Conservation (phyloP, 2,888 invertebrate genomes). For the Sacculina carcini region DNA sequence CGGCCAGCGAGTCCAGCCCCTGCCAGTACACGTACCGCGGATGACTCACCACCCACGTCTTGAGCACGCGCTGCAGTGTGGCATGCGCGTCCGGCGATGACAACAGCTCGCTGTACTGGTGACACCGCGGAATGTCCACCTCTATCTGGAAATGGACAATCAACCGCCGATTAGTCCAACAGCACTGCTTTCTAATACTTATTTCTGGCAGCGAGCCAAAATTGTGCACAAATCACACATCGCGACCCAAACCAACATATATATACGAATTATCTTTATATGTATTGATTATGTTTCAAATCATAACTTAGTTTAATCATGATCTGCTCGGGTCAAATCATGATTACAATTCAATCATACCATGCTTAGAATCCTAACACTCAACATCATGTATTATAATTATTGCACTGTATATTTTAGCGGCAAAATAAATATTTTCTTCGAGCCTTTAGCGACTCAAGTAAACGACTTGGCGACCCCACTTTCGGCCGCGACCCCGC, state of each 20-base stretch:
- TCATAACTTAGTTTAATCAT: no score
- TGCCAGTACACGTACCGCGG: slow-evolving; percentile 98
- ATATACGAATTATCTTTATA: not conserved
- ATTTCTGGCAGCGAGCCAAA: no score
- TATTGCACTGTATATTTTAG: no score
- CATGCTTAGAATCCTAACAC: no score
- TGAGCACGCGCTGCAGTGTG: slow-evolving; percentile 69
- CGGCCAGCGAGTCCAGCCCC: slow-evolving; percentile 87
- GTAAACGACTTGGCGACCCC: no score
- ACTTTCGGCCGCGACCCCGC: no score
- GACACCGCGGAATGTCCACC: slow-evolving; percentile 95
- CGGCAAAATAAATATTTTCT: no score
- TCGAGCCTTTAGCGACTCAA: no score
- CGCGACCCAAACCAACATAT: not conserved
- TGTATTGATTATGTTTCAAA: no score
- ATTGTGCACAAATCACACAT: not conserved
- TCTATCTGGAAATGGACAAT: slow-evolving; percentile 42
- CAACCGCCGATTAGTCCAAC: not conserved
- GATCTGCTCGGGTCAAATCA: no score
- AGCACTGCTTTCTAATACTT: not conserved
- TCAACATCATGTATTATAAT: no score
- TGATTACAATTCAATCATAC: no score
- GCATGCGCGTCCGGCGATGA: slow-evolving; percentile 78
- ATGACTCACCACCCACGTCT: slow-evolving; percentile 86
- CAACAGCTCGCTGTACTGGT: slow-evolving; percentile 88